phyloP scores from a whole-genome alignment of 1,140 invertebrate species.

The Gryon sp. region DNA sequence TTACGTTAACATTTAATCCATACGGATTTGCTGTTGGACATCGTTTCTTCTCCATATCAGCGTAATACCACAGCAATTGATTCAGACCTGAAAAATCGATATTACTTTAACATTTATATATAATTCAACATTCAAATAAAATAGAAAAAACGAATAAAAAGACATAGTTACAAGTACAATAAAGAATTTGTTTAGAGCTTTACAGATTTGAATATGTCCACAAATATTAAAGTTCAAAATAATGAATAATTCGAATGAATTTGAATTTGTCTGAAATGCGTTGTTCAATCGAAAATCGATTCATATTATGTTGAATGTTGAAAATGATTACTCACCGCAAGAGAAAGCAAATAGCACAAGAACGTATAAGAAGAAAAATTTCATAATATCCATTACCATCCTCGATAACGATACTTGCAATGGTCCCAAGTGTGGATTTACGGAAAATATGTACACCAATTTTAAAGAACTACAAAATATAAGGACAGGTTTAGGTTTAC shows the following conservation, averaged over 20 bases:
- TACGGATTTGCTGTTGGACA: conserved; percentile 82
- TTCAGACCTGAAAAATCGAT: conserved; percentile 82
- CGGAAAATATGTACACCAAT: conserved; percentile 99
- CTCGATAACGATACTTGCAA: conserved; percentile 97
- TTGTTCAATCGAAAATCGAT: no score
- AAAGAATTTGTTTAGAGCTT: no score
- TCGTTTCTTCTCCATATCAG: conserved; percentile 92
- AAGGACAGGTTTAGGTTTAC: no score
- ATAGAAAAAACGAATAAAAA: neutral
- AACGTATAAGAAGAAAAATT: conserved; percentile 97
- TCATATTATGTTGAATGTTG: no score
- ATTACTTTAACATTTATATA: neutral
- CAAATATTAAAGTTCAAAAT: no score
- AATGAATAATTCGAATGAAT: neutral
- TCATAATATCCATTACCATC: conserved; percentile 99
- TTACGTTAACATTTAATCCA: conserved; percentile 77
- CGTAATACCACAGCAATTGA: conserved; percentile 97
- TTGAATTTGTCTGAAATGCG: no score
- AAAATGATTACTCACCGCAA: conserved; percentile 86
- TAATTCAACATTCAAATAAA: neutral
- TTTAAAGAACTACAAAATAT: conserved; percentile 90
- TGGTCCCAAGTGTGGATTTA: conserved; percentile 98
- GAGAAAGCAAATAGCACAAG: conserved; percentile 98
- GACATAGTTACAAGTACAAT: no score
- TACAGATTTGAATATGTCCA: no score